Evolutionary conservation across 2,888 invertebrate genomes (phyloP).

Genomic region (Apamea monoglypha): DNA sequence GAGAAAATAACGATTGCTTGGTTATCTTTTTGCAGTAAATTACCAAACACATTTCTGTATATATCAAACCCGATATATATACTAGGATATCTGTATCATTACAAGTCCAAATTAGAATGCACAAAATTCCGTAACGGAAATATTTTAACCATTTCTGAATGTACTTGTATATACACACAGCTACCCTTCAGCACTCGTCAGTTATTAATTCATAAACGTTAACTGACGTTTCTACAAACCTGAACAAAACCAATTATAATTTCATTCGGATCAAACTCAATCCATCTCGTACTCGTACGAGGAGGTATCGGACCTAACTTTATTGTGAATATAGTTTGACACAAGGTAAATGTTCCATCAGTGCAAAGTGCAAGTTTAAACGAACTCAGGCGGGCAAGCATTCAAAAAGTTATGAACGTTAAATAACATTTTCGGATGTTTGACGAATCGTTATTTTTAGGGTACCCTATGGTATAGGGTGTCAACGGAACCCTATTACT

Average conservation of each 20-base stretch:
- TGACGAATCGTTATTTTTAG: neutral
- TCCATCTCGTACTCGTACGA: neutral
- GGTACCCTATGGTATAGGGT: neutral
- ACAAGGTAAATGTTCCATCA: neutral
- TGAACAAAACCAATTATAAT: constrained; percentile 32
- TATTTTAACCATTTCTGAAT: neutral
- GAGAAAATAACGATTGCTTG: neutral
- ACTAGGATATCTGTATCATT: neutral
- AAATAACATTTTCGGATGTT: neutral
- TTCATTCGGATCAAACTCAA: constrained; percentile 13
- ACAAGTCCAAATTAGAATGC: neutral
- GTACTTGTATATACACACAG: neutral
- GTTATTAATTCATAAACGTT: constrained; percentile 22
- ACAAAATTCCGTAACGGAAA: neutral
- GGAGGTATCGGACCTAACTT: neutral
- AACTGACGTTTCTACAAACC: constrained; percentile 17
- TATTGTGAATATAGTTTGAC: constrained; percentile 3
- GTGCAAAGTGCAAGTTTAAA: neutral
- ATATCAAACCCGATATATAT: neutral
- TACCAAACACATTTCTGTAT: neutral
- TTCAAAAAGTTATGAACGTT: neutral
- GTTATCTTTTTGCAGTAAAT: neutral
- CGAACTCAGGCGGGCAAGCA: no score
- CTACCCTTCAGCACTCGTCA: neutral
- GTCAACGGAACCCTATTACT: no score